Base-by-base conservation (phyloP, 2,888 invertebrate species). In the Ganaspis brasiliensis region DNA sequence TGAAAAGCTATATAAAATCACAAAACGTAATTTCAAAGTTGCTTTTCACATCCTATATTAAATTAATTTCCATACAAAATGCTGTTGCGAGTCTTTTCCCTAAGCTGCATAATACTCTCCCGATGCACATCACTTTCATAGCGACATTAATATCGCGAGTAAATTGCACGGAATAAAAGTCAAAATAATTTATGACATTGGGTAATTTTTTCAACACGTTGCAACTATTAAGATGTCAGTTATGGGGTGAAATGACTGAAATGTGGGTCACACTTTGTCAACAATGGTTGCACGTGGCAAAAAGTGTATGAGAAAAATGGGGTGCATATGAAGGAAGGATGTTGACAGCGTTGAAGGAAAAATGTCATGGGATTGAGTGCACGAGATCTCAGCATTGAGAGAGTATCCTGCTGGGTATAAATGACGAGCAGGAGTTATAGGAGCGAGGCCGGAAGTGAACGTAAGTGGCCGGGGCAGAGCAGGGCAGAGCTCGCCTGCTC, bases 251-350 rank as follows among this genome's bases (percentile, higher is more conserved):
- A 10, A 61, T 61, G 37, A 19, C 19, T 19, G 61, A 26, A 10
- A 61, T 61, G 37, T 37, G 35, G 61, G 37, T 61, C 61, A 61
- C 37, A 61, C 37, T 61, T 61, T 61, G 61, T 61, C 37, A 61
- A 61, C 61, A 61, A 37, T 21, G 61, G 61, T 37, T 61, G 61
- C 61, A 61, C 61, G 61, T 61, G 61, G 19, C 61, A 61, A 61
- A 63, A 63, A 4, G 19, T 14, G 21, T 63, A 21, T 21, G 19
- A 63, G 40, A 40, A 19, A 63, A 40, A 63, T 63, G 40, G 63
- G 40, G 63, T 63, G 63, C 40, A 63, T 40, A 63, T 37, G 6
- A 63, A 63, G 37, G 40, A 21, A 19, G 21, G 37, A 19, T 63
- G 63, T 21, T 63, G 63, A 45, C 21, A 63, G 19, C 5, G 14